These are phyloP conservation scores for Misgurnus anguillicaudatus DNA, from an alignment of 2,113 vertebrate genomes.

Conservation along the genomic window DNA sequence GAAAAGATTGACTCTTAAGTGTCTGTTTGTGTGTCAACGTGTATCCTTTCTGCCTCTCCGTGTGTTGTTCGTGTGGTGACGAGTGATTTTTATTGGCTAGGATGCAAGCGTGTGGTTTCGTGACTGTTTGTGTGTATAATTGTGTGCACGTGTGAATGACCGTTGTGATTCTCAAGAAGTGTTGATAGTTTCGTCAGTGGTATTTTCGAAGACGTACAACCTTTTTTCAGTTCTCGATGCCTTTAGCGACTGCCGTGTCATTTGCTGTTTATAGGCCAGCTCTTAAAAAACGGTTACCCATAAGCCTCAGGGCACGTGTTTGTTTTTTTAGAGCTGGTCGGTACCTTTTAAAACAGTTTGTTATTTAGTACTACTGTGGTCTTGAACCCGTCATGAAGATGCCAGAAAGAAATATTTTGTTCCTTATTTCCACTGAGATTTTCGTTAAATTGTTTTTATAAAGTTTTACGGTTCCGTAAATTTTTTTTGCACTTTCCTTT, in stretches of 20 bases:
- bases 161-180: constrained; percentile 55
- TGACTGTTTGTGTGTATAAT: constrained; percentile 25
- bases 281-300: not conserved
- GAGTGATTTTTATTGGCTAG: constrained; percentile 50
- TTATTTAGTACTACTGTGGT: constrained; percentile 36
- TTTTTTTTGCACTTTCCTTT: constrained; percentile 30
- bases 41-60: constrained; percentile 44
- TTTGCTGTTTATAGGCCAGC: constrained; percentile 11
- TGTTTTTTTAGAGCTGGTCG: constrained; percentile 9
- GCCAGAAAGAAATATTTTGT: constrained; percentile 46
- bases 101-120: constrained; percentile 32
- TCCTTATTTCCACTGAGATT: constrained; percentile 21
- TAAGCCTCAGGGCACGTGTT: not conserved
- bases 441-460: not conserved
- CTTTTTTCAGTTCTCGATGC: constrained; percentile 33
- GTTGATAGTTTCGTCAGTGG: constrained; percentile 61
- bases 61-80: constrained; percentile 57
- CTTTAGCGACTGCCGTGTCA: constrained; percentile 40
- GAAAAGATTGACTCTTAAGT: constrained; percentile 11
- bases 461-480: constrained; percentile 4
- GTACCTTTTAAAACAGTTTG: constrained; percentile 20
- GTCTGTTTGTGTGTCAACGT: constrained; percentile 33
- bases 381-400: not conserved
- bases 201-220: constrained; percentile 61
- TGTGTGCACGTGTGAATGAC: constrained; percentile 48